phyloP scores from a whole-genome alignment of 1,140 invertebrate genomes.

The Brachionus koreanus region DNA sequence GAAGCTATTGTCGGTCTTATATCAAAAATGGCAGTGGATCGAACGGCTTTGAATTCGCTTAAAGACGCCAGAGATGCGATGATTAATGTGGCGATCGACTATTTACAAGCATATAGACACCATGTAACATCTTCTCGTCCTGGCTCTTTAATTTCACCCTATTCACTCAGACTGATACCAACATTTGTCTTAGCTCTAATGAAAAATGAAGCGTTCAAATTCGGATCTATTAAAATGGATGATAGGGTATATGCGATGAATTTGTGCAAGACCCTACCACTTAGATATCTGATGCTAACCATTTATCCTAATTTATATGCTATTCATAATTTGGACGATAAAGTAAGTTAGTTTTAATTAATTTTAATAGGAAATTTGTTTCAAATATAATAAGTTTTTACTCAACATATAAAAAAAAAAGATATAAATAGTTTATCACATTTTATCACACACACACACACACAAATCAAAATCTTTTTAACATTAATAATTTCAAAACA shows the following conservation, averaged over 20 bases:
- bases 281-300: slow-evolving; percentile 72
- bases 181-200: slow-evolving; percentile 83
- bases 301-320: slow-evolving; percentile 92
- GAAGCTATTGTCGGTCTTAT: slow-evolving; percentile 86
- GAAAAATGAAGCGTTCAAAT: slow-evolving; percentile 67
- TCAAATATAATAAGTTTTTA: no score
- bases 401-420: no score
- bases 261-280: slow-evolving; percentile 81
- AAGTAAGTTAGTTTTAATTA: background rate
- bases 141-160: slow-evolving; percentile 69
- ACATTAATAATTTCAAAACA: no score
- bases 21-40: slow-evolving; percentile 94
- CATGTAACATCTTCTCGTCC: slow-evolving; percentile 64
- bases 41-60: slow-evolving; percentile 75
- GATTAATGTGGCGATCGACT: slow-evolving; percentile 87
- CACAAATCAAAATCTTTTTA: no score
- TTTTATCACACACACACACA: no score
- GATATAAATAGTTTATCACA: no score
- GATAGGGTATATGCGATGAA: slow-evolving; percentile 89
- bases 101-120: slow-evolving; percentile 70
- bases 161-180: slow-evolving; percentile 74
- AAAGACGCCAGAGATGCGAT: slow-evolving; percentile 90
- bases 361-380: background rate
- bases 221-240: slow-evolving; percentile 61
- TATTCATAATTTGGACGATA: slow-evolving; percentile 70